Evolutionary conservation across 2,113 vertebrate species (phyloP).

Genomic region (Leucoraja erinaceus): DNA sequence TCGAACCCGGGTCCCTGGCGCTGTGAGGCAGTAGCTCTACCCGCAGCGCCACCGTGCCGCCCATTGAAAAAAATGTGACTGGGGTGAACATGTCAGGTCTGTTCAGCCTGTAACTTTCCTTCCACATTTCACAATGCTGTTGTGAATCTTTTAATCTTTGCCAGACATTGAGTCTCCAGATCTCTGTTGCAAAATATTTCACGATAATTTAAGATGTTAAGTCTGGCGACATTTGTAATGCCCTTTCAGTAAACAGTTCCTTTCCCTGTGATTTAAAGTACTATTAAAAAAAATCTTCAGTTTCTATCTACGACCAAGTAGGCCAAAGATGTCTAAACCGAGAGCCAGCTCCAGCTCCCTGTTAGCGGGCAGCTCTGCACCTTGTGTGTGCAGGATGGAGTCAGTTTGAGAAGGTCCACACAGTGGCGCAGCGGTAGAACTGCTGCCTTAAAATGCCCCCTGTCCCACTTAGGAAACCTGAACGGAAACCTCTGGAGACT

Average conservation of each 20-base stretch:
- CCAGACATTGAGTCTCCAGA: constrained; percentile 35
- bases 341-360: no score
- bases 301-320: background rate
- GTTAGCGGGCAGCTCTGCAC: no score
- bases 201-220: constrained; percentile 36
- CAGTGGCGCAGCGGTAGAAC: no score
- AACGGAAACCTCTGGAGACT: no score
- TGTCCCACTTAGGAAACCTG: no score
- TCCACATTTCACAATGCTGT: constrained; percentile 16
- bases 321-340: constrained; percentile 4
- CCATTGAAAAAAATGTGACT: background rate
- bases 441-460: no score
- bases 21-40: no score
- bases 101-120: constrained; percentile 24
- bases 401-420: no score
- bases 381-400: no score
- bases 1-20: no score
- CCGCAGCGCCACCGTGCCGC: no score
- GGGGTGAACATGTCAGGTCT: background rate
- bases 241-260: constrained; percentile 32
- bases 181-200: constrained; percentile 31
- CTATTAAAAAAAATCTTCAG: constrained; percentile 27
- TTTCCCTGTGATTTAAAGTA: constrained; percentile 34
- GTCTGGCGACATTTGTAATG: constrained; percentile 36
- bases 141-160: constrained; percentile 36